Base-by-base conservation (phyloP, 2,113 vertebrate genomes). In the Eurystomus gularis region DNA sequence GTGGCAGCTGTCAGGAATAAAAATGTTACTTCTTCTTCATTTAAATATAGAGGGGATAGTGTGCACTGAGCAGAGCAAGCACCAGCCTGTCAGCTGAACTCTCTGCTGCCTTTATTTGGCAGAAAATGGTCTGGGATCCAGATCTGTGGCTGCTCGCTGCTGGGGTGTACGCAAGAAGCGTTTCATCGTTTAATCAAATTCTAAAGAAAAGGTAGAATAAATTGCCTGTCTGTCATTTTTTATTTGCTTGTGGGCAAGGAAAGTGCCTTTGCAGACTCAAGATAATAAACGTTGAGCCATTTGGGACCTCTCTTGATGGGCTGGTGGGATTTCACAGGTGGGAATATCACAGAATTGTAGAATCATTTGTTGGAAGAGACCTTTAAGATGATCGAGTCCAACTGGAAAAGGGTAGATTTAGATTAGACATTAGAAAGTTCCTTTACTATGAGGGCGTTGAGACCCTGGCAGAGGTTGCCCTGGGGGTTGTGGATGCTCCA, bases 161-260 rank as follows among this genome's bases (percentile, higher is more conserved):
- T 15, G 75, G n/a, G 40, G 25, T 25, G 31, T 33, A 13, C 46
- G 18, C 46, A 39, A 17, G 7, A 20, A 37, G 24, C 31, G 2
- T 7, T 9, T 21, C 28, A 13, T 6, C 33, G 11, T 33, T 20
- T 11, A 2, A 7, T 3, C 37, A 46, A 24, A 4, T 35, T 24
- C 5, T 1, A 26, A 20, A 35, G 75, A 5, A 21, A 46, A 39
- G 6, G 5, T 0, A 13, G 17, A 68, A 4, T 2, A 28, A 35
- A 9, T 49, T 35, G 13, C 9, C 46, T 61, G 23, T 5, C 2
- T 20, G 7, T 17, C 1, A 2, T 40, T 46, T 24, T 81, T 46
- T 13, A 14, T 46, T 71, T 71, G 51, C n/a, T 40, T 9, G 58
- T 64, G 64, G 42, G 13, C 28, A 14, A 39, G 78, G 57, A 10